Evolutionary conservation across 1,140 invertebrate genomes (phyloP).

Genomic region (Drosophila fuyamai): DNA sequence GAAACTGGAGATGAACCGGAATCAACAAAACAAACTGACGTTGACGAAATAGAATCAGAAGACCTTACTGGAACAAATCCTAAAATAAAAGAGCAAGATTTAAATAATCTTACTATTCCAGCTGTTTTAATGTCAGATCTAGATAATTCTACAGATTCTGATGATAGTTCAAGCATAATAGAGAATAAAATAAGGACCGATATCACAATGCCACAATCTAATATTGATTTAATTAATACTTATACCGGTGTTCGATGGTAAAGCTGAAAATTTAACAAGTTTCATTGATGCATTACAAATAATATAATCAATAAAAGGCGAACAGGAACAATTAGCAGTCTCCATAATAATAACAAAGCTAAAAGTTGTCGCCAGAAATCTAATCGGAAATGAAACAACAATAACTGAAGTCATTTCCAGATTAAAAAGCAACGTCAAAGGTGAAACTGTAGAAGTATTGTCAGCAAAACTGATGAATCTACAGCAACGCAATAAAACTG

Average conservation of each 20-base stretch:
- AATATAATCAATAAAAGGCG: not conserved
- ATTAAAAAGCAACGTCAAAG: too few relatives aligned
- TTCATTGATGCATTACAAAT: slow-evolving; percentile 5
- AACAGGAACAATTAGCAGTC: not conserved
- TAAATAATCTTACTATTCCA: not conserved
- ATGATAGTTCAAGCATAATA: not conserved
- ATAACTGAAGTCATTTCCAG: too few relatives aligned
- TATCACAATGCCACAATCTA: slow-evolving; percentile 1
- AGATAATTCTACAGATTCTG: not conserved
- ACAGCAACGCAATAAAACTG: too few relatives aligned
- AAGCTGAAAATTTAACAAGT: not conserved
- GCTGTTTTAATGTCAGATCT: not conserved
- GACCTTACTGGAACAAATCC: not conserved
- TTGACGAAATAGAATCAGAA: not conserved
- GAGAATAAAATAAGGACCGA: not conserved
- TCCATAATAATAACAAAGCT: slow-evolving; percentile 2
- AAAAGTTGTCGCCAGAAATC: too few relatives aligned
- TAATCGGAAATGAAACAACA: not conserved
- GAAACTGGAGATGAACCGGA: not conserved
- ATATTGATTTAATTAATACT: not conserved
- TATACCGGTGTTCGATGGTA: too few relatives aligned
- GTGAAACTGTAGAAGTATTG: too few relatives aligned
- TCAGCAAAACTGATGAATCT: too few relatives aligned
- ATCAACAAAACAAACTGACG: not conserved
- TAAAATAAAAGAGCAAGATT: not conserved